Conservation (phyloP, 2,797 vertebrate genomes). For the Gymnothorax reevesii region DNA sequence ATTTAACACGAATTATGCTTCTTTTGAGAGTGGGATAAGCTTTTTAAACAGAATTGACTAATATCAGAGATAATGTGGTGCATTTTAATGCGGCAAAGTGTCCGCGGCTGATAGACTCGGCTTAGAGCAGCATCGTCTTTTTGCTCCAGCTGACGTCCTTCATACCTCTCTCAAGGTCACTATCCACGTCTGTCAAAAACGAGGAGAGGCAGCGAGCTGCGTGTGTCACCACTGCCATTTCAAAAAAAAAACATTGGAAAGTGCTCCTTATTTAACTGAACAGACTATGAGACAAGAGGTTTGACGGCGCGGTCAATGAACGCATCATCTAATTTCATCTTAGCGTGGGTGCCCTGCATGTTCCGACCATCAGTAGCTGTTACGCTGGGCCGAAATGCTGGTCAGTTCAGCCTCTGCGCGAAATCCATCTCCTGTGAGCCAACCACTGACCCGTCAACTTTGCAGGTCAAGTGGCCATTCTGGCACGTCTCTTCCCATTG, state of each 20-base stretch:
- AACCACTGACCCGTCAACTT: not conserved
- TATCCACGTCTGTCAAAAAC: not conserved
- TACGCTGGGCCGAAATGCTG: not conserved
- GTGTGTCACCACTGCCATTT: not conserved
- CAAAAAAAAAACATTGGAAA: not conserved
- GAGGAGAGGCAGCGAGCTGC: not conserved
- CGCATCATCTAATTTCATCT: constrained; percentile 12
- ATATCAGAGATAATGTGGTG: not conserved
- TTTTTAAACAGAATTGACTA: not conserved
- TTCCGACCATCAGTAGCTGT: not conserved
- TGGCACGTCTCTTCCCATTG: not conserved
- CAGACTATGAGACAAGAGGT: not conserved
- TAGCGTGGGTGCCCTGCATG: not conserved
- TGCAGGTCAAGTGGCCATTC: not conserved
- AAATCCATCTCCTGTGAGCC: not conserved
- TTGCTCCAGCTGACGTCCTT: not conserved
- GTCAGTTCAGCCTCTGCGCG: not conserved
- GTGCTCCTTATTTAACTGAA: not conserved
- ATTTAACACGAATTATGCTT: not conserved
- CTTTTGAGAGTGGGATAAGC: not conserved
- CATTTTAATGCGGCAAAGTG: not conserved
- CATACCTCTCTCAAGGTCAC: constrained; percentile 1
- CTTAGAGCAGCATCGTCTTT: not conserved
- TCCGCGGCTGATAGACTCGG: not conserved
- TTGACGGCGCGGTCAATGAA: constrained; percentile 6